Conservation (phyloP, 2,888 invertebrate genomes). For the Phorcus lineatus region DNA sequence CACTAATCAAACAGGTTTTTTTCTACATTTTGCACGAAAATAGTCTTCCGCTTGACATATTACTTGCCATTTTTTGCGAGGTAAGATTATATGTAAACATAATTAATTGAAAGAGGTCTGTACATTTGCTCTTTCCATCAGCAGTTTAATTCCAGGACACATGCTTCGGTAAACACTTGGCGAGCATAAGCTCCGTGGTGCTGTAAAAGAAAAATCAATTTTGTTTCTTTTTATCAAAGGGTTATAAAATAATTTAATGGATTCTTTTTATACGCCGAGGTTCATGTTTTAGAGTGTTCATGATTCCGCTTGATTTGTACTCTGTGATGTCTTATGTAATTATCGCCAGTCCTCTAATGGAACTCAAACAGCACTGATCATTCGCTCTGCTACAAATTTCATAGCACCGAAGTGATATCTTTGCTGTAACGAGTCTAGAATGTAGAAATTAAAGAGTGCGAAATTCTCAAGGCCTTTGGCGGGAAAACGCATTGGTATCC, state of each 20-base stretch:
- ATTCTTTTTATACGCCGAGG: background rate
- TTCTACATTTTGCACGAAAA: too few species aligned
- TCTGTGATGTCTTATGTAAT: background rate
- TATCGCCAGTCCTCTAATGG: background rate
- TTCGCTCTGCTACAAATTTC: background rate
- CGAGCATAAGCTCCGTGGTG: too few species aligned
- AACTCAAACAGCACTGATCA: background rate
- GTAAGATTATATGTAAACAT: too few species aligned
- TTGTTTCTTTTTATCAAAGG: constrained; percentile 1
- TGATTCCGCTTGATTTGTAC: background rate
- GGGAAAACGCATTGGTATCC: background rate
- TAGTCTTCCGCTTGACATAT: too few species aligned
- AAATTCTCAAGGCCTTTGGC: background rate
- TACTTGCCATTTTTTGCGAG: too few species aligned
- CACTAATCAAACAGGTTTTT: too few species aligned
- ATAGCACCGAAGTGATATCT: background rate
- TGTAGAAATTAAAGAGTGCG: background rate
- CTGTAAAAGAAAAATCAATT: background rate
- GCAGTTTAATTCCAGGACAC: too few species aligned
- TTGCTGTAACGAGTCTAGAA: background rate
- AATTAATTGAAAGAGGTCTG: too few species aligned
- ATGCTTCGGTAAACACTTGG: too few species aligned
- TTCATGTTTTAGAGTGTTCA: background rate
- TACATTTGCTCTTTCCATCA: too few species aligned
- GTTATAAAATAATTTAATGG: constrained; percentile 2